Evolutionary conservation across 1,140 invertebrate species (phyloP).

Genomic region (Phortica variegata): DNA sequence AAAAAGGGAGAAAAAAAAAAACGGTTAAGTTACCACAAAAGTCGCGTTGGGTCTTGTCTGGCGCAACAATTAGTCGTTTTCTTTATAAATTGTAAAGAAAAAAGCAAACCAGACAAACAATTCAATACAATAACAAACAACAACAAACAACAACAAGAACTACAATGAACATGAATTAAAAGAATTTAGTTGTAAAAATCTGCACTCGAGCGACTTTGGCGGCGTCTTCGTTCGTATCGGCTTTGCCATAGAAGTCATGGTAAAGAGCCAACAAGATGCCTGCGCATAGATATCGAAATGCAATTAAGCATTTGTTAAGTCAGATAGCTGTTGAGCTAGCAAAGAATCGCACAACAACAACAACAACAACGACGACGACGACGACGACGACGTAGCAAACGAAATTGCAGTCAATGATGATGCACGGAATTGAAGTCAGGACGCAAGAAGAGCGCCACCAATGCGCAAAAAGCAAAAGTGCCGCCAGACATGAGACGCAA

Average conservation of each 20-base stretch:
- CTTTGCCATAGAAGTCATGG: too few relatives aligned
- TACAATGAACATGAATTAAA: slow-evolving; percentile 33
- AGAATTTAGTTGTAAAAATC: slow-evolving; percentile 52
- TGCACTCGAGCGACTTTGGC: background rate
- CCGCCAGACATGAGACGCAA: slow-evolving; percentile 37
- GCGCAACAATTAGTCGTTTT: slow-evolving; percentile 52
- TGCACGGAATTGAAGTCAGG: too few relatives aligned
- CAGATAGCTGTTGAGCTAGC: too few relatives aligned
- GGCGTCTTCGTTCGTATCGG: background rate
- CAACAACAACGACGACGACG: slow-evolving; percentile 1
- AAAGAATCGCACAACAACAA: slow-evolving; percentile 28
- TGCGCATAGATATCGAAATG: slow-evolving; percentile 57
- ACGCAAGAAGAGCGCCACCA: slow-evolving; percentile 39
- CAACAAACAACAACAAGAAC: too few relatives aligned
- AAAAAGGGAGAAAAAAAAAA: too few relatives aligned
- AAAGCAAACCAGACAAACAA: too few relatives aligned
- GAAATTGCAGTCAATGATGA: too few relatives aligned
- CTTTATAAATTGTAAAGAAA: slow-evolving; percentile 44
- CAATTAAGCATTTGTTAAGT: slow-evolving; percentile 56
- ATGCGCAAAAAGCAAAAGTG: slow-evolving; percentile 49
- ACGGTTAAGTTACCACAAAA: too few relatives aligned
- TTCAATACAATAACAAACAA: too few relatives aligned
- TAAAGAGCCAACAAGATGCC: slow-evolving; percentile 41
- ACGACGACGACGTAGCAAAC: background rate
- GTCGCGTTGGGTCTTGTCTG: too few relatives aligned